A percentile compares a stretch with the other conserved stretches of the same genome.
phyloP scores from a whole-genome alignment of 2,888 invertebrate species.

The Lutraria lutraria region DNA sequence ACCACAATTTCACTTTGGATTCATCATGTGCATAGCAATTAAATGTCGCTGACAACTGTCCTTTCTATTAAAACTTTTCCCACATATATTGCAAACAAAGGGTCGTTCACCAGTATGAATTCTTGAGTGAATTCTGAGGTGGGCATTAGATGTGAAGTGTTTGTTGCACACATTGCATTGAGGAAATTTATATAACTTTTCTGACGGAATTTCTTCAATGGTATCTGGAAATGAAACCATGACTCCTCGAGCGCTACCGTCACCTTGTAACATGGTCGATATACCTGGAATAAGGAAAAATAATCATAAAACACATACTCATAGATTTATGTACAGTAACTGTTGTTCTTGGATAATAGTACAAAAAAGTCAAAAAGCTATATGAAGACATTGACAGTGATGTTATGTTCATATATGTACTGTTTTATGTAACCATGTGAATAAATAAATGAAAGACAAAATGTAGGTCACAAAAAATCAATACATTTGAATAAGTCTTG shows the following conservation, averaged over 20 bases:
- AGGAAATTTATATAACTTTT: neutral
- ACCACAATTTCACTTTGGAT: neutral
- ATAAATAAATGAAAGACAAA: too few relatives aligned
- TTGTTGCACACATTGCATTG: conserved; percentile 21
- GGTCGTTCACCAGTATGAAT: conserved; percentile 42
- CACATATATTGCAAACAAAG: conserved; percentile 33
- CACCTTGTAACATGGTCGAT: neutral
- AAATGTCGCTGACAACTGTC: conserved; percentile 36
- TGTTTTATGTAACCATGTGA: too few relatives aligned
- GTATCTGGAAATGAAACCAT: neutral
- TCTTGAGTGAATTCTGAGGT: conserved; percentile 30
- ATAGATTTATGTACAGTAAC: too few relatives aligned
- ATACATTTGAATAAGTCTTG: too few relatives aligned
- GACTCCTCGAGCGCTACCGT: neutral
- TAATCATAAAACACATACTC: neutral
- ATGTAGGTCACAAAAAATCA: too few relatives aligned
- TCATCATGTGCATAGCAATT: conserved; percentile 17
- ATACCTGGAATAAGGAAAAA: neutral
- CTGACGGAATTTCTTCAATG: neutral
- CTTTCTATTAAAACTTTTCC: conserved; percentile 26
- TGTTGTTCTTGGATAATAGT: too few relatives aligned
- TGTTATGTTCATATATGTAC: too few relatives aligned
- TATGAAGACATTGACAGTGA: too few relatives aligned
- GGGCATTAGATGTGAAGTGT: conserved; percentile 17
- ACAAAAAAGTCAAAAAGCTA: too few relatives aligned